Evolutionary conservation across 2,888 invertebrate species (phyloP), one percentile per base, ranked within the genome.

Genomic region (Chrysomela aeneicollis): DNA sequence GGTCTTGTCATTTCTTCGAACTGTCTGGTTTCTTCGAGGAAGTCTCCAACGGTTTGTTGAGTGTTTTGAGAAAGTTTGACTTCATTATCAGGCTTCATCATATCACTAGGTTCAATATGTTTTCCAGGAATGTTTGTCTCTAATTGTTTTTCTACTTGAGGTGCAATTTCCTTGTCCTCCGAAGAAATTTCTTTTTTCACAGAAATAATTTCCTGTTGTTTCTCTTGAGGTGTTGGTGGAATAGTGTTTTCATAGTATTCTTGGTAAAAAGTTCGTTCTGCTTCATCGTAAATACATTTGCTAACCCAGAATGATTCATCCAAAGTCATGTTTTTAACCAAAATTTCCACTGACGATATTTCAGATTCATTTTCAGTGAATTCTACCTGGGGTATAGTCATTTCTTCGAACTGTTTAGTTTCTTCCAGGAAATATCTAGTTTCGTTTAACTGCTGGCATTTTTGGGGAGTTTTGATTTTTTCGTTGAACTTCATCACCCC

Each of bases 251-350:
- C 35, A 15, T 17, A 53, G 10, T 35, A 1, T 19, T 37, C 42
- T 32, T 22, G 18, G 47, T 88, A 87, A 71, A 72, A 74, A 2
- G 46, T 82, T 73, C 86, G 86, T 83, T 92, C 91, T 47, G 89
- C 89, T 73, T 90, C 88, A 73, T 89, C 86, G 75, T 89, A 90
- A 18, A 85, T 71, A 73, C 85, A 82, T 79, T 88, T 89, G 58
- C 87, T 85, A 3, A 84, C 77, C 89, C 89, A 90, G 75, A 88
- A 88, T 8, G 86, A 82, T 66, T 82, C 80, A 69, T 90, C 84
- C 1, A 73, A 42, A 21, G 59, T 26, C 12, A 73, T 50, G 53
- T 71, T 71, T 6, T 53, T 49, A n/a, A 51, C 61, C 1, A 68
- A 18, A 15, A 76, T 76, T 6, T 81, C 73, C 2, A 76, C 75